Percentiles rank a stretch among this genome's conserved stretches.
Evolutionary conservation across 2,113 vertebrate species (phyloP).

Genomic region (Lepus europaeus): DNA sequence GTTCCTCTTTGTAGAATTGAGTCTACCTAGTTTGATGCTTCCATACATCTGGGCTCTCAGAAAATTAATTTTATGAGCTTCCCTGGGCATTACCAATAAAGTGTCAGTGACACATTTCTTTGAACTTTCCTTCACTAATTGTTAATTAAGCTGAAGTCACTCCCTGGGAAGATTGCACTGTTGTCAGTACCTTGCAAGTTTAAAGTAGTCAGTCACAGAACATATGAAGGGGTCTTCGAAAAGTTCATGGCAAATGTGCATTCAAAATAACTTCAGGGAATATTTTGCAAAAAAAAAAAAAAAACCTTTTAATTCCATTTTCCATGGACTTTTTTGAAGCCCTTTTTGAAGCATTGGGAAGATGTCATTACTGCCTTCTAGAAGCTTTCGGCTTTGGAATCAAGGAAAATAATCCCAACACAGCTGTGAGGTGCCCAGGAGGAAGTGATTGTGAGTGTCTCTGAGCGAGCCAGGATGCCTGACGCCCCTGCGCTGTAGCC

Average conservation of each 20-base stretch:
- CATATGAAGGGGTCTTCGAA: neutral
- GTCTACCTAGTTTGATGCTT: neutral
- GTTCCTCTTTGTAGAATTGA: neutral
- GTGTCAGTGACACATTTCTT: neutral
- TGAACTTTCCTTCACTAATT: neutral
- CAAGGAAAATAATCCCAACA: neutral
- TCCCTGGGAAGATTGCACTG: neutral
- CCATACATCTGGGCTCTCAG: neutral
- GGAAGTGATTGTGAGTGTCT: neutral
- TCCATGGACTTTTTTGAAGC: too few relatives aligned
- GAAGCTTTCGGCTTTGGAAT: neutral
- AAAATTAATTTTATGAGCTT: constrained; percentile 32
- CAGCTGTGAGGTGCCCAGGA: neutral
- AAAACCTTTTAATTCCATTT: too few relatives aligned
- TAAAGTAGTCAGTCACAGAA: neutral
- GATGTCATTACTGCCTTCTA: neutral
- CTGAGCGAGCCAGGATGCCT: neutral
- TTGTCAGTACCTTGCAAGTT: neutral
- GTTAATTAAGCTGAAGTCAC: constrained; percentile 31
- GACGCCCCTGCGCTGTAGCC: neutral
- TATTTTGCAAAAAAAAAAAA: too few relatives aligned
- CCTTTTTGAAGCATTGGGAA: too few relatives aligned
- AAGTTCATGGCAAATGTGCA: too few relatives aligned
- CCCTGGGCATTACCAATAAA: neutral
- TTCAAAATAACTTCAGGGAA: too few relatives aligned